Conservation (phyloP, 2,888 invertebrate species). For the Spilosoma lubricipeda region DNA sequence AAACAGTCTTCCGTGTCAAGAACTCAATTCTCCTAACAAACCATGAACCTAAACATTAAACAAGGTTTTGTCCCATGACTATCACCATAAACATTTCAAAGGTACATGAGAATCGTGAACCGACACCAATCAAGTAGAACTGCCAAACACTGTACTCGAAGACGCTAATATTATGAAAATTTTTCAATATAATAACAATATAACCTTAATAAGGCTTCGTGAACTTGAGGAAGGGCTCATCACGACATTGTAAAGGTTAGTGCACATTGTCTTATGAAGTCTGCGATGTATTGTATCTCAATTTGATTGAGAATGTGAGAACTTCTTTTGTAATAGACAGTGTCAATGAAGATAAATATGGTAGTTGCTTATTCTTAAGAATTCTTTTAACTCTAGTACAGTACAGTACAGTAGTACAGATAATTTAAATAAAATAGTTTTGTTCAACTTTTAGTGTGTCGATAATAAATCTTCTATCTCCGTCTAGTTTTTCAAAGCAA, state of each 20-base stretch:
- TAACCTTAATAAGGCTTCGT: constrained; percentile 65
- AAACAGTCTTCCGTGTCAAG: not conserved
- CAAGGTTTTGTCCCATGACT: constrained; percentile 13
- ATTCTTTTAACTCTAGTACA: rapidly evolving
- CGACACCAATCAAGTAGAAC: constrained; percentile 49
- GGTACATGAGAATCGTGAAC: constrained; percentile 51
- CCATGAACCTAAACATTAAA: constrained; percentile 1
- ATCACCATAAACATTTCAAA: constrained; percentile 45
- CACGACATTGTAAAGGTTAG: constrained; percentile 55
- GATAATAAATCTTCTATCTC: not conserved
- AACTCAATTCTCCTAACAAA: not conserved
- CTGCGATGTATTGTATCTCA: not conserved
- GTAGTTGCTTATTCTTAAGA: not conserved
- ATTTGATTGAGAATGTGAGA: not conserved
- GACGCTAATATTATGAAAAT: constrained; percentile 55
- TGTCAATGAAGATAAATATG: not conserved
- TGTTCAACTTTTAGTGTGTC: not conserved
- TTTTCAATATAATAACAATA: constrained; percentile 66
- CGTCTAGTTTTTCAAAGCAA: not conserved
- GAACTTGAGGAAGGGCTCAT: constrained; percentile 56
- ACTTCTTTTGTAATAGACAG: not conserved
- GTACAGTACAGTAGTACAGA: too few relatives aligned
- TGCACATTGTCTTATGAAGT: constrained; percentile 36
- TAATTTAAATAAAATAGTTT: too few relatives aligned
- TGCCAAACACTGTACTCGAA: constrained; percentile 41